phyloP scores from a whole-genome alignment of 2,888 invertebrate genomes.

The Aleiodes leptofemur region DNA sequence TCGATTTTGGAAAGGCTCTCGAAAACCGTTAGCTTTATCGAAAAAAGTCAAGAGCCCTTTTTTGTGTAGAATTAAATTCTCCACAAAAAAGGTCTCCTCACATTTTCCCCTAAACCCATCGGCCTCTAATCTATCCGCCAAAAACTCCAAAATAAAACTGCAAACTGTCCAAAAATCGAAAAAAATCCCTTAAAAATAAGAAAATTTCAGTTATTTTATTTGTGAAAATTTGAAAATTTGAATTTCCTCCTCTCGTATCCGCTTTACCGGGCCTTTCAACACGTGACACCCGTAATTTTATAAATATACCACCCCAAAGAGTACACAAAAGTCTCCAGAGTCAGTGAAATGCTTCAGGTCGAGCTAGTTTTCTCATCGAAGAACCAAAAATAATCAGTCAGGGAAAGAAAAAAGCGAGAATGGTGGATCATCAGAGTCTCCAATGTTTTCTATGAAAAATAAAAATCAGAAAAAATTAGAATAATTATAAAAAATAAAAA shows the following conservation, averaged over 20 bases:
- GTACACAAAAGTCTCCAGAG: conserved; percentile 49
- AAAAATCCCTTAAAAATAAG: too few relatives aligned
- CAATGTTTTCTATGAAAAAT: not conserved
- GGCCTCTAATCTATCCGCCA: too few relatives aligned
- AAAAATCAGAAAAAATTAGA: conserved; percentile 8
- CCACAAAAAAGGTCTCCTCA: too few relatives aligned
- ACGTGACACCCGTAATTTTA: conserved; percentile 61
- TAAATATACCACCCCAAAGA: conserved; percentile 62
- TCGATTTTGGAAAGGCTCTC: too few relatives aligned
- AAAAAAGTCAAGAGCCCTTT: too few relatives aligned
- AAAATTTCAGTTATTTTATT: too few relatives aligned
- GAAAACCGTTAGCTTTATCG: too few relatives aligned
- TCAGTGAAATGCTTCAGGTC: conserved; percentile 32
- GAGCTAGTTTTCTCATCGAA: conserved; percentile 53
- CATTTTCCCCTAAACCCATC: too few relatives aligned
- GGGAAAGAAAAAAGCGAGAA: conserved; percentile 30
- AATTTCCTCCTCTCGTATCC: not conserved
- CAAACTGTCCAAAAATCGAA: too few relatives aligned
- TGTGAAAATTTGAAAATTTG: not conserved
- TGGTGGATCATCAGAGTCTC: not conserved
- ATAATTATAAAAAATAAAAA: not conserved
- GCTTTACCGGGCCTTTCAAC: not conserved
- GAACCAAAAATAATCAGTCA: conserved; percentile 69
- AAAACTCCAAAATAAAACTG: too few relatives aligned
- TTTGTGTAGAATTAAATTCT: too few relatives aligned